Evolutionary conservation across 2,888 invertebrate species (phyloP).

Genomic region (Andrena haemorrhoa): DNA sequence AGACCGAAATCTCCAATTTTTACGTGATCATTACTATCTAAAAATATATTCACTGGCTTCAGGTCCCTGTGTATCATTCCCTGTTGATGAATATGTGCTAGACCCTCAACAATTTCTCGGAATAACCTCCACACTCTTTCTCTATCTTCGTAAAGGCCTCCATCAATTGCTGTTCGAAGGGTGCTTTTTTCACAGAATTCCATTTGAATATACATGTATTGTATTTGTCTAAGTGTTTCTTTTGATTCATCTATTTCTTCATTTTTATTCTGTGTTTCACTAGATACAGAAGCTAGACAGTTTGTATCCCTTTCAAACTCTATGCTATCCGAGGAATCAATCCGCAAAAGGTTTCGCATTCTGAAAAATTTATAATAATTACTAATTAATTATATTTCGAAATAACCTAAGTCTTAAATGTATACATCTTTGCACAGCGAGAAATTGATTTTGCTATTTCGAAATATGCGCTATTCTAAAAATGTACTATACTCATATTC

Average conservation of each 20-base stretch:
- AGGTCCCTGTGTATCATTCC: conserved; percentile 95
- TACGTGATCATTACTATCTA: conserved; percentile 97
- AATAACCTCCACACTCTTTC: conserved; percentile 96
- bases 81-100: conserved; percentile 96
- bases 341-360: conserved; percentile 72
- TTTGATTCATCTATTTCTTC: conserved; percentile 54
- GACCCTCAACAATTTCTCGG: conserved; percentile 96
- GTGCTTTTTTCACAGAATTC: conserved; percentile 99
- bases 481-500: no score
- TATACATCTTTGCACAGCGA: neutral
- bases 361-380: conserved; percentile 60
- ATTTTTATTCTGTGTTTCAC: conserved; percentile 47
- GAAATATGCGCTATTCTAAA: no score
- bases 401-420: neutral
- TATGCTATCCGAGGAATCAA: conserved; percentile 87
- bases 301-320: conserved; percentile 87
- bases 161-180: conserved; percentile 94
- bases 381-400: neutral
- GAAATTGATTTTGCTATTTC: no score
- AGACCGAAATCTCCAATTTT: conserved; percentile 99
- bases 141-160: conserved; percentile 90
- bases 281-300: conserved; percentile 72
- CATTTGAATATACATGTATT: conserved; percentile 97
- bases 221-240: conserved; percentile 84
- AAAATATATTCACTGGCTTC: conserved; percentile 97